Evolutionary conservation across 2,888 invertebrate genomes (phyloP).

Genomic region (Eilema depressum): DNA sequence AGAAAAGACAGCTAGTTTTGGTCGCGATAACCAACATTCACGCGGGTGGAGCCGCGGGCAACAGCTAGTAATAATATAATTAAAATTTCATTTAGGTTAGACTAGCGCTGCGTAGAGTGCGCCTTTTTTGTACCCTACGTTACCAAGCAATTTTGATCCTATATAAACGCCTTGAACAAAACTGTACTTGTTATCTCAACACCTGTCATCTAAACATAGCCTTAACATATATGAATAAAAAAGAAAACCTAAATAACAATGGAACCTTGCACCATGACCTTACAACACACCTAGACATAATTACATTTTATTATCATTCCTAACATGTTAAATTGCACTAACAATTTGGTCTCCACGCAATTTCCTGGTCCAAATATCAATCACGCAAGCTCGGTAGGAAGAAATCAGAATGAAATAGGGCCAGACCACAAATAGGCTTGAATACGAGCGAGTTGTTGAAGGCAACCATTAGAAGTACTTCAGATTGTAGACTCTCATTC

Average conservation of each 20-base stretch:
- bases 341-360: slow-evolving; percentile 31
- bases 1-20: too few relatives aligned
- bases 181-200: not conserved
- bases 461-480: slow-evolving; percentile 35
- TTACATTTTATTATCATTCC: slow-evolving; percentile 15
- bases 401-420: slow-evolving; percentile 40
- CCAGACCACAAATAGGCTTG: slow-evolving; percentile 45
- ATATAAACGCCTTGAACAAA: not conserved
- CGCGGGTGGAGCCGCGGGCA: too few relatives aligned
- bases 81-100: too few relatives aligned
- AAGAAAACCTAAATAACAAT: not conserved
- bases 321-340: slow-evolving; percentile 29
- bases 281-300: slow-evolving; percentile 7
- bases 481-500: slow-evolving; percentile 31
- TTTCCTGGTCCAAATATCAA: slow-evolving; percentile 47
- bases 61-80: too few relatives aligned
- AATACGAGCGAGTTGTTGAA: slow-evolving; percentile 35
- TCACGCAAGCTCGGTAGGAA: slow-evolving; percentile 46
- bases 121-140: too few relatives aligned
- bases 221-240: not conserved
- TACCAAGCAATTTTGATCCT: not conserved
- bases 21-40: too few relatives aligned
- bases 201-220: not conserved
- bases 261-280: not conserved
- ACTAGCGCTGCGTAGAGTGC: too few relatives aligned